Base-by-base conservation (phyloP, 2,888 invertebrate species). In the Catocala fraxini region DNA sequence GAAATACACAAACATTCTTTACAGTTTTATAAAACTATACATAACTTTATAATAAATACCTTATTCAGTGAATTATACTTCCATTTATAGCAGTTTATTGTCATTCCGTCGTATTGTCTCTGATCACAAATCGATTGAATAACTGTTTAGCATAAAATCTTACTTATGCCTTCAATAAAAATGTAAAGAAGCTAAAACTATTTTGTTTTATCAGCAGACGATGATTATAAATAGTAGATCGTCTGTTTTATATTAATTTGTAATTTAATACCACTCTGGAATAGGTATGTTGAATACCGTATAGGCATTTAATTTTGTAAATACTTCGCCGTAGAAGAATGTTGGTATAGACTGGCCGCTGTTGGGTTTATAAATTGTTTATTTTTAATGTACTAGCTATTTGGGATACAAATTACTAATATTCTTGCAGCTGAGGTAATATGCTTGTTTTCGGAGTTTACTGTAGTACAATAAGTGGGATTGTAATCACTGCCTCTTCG, bases 71-170 rank as follows among this genome's bases (percentile, higher is more conserved):
- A 67, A 59, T 64, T 42, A 59, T 43, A 34, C 58, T 56, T 6
- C 73, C 68, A 68, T 64, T 68, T 68, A 70, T 52, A 72, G 59
- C 58, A 54, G 52, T 65, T 66, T 61, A 72, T 48, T 43, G 52
- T 43, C 64, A 75, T 75, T 66, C 73, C 71, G 7, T 65, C 45
- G 68, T 75, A 75, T 73, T 75, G 73, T 74, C 54, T 58, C 5
- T 25, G 51, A 54, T 52, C 56, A 53, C 45, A 43, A 57, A 48
- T 60, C 55, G 42, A 57, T 59, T 56, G 51, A 56, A 9, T 43
- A 6, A 41, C 47, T 9, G 47, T 63, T 68, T 75, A 59, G 62
- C 73, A 73, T 75, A 76, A 73, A 71, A 69, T 64, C 60, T 49
- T 52, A 65, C 65, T 68, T 65, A 66, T 53, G 60, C 6, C 6